Percentiles rank a stretch among this genome's conserved stretches.
Evolutionary conservation across 2,113 vertebrate genomes (phyloP).

Genomic region (Silurus meridionalis): DNA sequence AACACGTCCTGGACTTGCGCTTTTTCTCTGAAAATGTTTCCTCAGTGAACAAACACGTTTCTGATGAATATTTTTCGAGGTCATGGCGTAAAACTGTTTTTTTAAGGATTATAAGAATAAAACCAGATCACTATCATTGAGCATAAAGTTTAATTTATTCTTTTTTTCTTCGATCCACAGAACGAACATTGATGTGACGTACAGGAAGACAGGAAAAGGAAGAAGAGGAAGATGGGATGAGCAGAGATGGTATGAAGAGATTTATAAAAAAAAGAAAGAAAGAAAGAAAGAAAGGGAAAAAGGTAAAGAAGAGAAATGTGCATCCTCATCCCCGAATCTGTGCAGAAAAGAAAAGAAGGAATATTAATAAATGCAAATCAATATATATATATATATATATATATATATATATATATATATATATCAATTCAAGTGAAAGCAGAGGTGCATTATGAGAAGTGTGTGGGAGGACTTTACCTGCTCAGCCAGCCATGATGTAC

Average conservation of each 20-base stretch:
- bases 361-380: not conserved
- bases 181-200: not conserved
- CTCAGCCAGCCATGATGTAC: slow-evolving; percentile 75
- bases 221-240: not conserved
- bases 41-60: not conserved
- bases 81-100: not conserved
- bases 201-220: not conserved
- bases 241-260: not conserved
- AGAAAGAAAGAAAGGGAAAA: not conserved
- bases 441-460: not conserved
- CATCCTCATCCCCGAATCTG: slow-evolving; percentile 21
- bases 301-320: not conserved
- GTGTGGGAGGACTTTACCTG: slow-evolving; percentile 3
- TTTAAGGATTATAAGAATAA: not conserved
- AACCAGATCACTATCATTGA: not conserved
- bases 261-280: slow-evolving; percentile 9
- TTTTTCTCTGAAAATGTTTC: not conserved
- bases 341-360: not conserved
- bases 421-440: not conserved
- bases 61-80: not conserved
- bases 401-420: not conserved
- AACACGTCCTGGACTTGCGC: not conserved
- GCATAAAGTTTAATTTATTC: not conserved
- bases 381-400: not conserved
- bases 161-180: not conserved